Percentiles rank a stretch among this genome's conserved stretches.
Conservation (phyloP, 2,113 vertebrate genomes). For the Gymnogyps californianus region DNA sequence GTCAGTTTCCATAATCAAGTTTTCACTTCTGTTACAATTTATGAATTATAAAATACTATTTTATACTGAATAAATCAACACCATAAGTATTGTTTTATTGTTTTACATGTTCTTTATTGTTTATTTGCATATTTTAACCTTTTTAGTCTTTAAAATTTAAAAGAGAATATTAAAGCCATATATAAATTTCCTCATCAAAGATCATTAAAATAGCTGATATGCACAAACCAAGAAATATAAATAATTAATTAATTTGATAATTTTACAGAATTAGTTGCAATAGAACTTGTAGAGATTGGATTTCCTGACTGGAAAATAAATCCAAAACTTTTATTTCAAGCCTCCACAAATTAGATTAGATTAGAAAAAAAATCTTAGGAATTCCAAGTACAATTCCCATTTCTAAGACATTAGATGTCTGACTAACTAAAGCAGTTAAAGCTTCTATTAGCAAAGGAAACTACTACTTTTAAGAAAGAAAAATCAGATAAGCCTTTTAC, state of each 20-base stretch:
- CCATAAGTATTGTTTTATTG: accelerated
- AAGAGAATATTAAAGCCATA: neutral
- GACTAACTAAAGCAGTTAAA: neutral
- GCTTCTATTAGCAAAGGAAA: neutral
- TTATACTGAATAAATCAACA: neutral
- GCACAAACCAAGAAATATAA: neutral
- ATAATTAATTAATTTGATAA: neutral
- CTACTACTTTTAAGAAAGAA: neutral
- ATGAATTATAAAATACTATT: neutral
- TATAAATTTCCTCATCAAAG: neutral
- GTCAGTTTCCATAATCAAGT: neutral
- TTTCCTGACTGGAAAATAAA: neutral
- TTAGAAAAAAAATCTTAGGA: neutral
- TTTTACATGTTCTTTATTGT: neutral
- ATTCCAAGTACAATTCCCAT: neutral
- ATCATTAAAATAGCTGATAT: neutral
- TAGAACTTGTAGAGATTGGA: neutral
- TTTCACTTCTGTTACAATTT: neutral
- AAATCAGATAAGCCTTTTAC: neutral
- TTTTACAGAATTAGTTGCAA: neutral
- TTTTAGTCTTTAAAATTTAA: neutral
- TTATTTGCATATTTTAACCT: neutral
- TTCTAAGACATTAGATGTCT: neutral
- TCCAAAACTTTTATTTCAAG: neutral
- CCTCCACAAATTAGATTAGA: neutral